Evolutionary conservation across 2,888 invertebrate species (phyloP), one percentile per base, ranked within the genome.

Genomic region (Coenonympha glycerion): DNA sequence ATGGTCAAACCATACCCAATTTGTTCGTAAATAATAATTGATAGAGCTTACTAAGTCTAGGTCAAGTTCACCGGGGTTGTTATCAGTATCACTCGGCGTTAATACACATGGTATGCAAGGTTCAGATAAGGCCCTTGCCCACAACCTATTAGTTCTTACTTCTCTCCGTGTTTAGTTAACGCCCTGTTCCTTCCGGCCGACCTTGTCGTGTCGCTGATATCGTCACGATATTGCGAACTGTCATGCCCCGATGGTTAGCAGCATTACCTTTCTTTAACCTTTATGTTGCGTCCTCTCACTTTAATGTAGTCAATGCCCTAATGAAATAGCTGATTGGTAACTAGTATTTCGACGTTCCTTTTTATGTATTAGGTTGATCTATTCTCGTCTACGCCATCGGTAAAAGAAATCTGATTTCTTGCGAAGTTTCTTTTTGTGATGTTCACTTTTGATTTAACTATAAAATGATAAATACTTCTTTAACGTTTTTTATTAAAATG

Each of bases 181-280:
- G 76, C 67, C 68, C 63, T 63, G 70, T 79, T 79, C 71, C 79
- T 82, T 85, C 83, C 83, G 78, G 76, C 59, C 66, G 75, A 73
- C 81, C 82, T 85, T 80, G 77, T 65, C 64, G 60, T 19, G 36
- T 15, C 15, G 13, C 24, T 22, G 18, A 45, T 26, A 41, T 40
- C 34, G 11, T 37, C 26, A 24, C 19, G 26, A 26, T 21, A 21
- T 13, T 39, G 24, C 24, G 9, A 22, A 15, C 16, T 15, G 13
- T 24, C 15, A 39, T 9, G 39, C 39, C 21, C 8, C 22, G 22
- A 3, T 24, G 22, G 22, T 15, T 8, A 13, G 9, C 9, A 22
- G 15, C 24, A 39, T 39, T 24, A 39, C 22, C 22, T 22, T 39
- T 39, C 22, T 24, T 22, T 22, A 22, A 22, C 22, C 39, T 39